Evolutionary conservation across 2,888 invertebrate genomes (phyloP).

Genomic region (Drosophila yooni): DNA sequence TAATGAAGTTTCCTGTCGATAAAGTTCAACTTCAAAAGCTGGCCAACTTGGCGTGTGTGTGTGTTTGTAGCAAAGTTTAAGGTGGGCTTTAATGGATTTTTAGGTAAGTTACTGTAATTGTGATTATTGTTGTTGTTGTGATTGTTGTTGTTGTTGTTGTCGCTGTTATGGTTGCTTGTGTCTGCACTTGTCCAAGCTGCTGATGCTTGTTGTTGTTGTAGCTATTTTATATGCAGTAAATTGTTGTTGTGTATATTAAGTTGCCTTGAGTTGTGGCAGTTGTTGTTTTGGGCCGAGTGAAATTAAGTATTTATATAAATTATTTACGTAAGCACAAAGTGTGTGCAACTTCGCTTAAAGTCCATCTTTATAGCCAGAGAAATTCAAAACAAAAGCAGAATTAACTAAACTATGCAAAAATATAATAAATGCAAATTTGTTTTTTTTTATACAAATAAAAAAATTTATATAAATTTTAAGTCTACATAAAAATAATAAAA

Average conservation of each 20-base stretch:
- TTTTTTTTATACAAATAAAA: background rate
- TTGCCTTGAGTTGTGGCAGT: slow-evolving; percentile 40
- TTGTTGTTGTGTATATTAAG: slow-evolving; percentile 25
- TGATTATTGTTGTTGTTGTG: background rate
- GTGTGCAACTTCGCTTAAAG: background rate
- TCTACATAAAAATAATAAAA: background rate
- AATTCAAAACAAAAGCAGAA: background rate
- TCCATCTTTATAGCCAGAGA: background rate
- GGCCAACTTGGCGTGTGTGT: slow-evolving; percentile 22
- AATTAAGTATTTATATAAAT: slow-evolving; percentile 10
- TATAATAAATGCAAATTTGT: background rate
- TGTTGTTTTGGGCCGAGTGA: slow-evolving; percentile 8
- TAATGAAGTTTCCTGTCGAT: slow-evolving; percentile 80
- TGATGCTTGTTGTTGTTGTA: slow-evolving; percentile 15
- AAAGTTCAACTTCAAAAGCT: slow-evolving; percentile 69
- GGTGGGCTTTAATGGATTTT: slow-evolving; percentile 58
- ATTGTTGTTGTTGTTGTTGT: slow-evolving; percentile 3
- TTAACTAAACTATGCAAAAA: background rate
- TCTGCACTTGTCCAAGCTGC: slow-evolving; percentile 33
- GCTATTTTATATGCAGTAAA: slow-evolving; percentile 41
- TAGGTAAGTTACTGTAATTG: slow-evolving; percentile 36
- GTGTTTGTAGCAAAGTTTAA: slow-evolving; percentile 53
- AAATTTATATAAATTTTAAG: background rate
- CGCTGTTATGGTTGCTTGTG: slow-evolving; percentile 21
- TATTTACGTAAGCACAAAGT: background rate